Evolutionary conservation across 2,888 invertebrate genomes (phyloP).

Genomic region (Linnaemya tessellans): DNA sequence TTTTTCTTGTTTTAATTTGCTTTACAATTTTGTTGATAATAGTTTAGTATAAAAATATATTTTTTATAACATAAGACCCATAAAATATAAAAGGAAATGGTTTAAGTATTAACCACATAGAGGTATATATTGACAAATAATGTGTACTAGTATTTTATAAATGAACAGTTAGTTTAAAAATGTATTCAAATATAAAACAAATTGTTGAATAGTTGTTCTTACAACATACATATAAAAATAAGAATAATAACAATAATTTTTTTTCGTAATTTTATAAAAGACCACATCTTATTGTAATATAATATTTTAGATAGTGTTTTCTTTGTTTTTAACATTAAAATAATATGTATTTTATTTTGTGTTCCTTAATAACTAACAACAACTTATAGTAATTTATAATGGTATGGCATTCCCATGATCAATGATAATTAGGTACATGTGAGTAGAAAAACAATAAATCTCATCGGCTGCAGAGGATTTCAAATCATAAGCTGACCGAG

Average conservation of each 20-base stretch:
- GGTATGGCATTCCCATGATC: constrained; percentile 46
- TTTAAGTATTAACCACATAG: constrained; percentile 35
- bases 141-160: constrained; percentile 21
- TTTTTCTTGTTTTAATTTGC: constrained; percentile 26
- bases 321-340: constrained; percentile 21
- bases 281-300: neutral
- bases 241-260: neutral
- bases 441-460: constrained; percentile 25
- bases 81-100: constrained; percentile 50
- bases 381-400: constrained; percentile 56
- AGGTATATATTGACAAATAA: constrained; percentile 20
- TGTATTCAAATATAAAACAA: constrained; percentile 44
- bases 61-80: constrained; percentile 24
- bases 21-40: constrained; percentile 30
- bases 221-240: constrained; percentile 11
- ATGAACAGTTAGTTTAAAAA: constrained; percentile 30
- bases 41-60: constrained; percentile 51
- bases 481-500: neutral
- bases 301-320: constrained; percentile 16
- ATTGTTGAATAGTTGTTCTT: neutral
- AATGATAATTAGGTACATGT: constrained; percentile 58
- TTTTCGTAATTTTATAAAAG: neutral
- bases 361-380: constrained; percentile 55
- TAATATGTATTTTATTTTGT: neutral
- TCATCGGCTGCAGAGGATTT: constrained; percentile 14